Conservation (phyloP, 1,140 invertebrate species). For the Nephila pilipes region DNA sequence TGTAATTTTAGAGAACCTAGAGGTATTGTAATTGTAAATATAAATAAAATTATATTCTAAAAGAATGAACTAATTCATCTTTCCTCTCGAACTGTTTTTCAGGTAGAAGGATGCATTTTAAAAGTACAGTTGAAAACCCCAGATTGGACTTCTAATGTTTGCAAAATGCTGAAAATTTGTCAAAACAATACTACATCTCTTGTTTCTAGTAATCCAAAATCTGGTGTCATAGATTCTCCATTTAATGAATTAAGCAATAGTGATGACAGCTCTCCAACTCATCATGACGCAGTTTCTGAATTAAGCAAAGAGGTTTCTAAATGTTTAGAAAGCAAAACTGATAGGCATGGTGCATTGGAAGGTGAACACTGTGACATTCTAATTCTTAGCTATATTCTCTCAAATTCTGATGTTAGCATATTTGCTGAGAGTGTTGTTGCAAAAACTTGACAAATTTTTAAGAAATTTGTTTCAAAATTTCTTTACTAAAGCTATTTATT, state of each 20-base stretch:
- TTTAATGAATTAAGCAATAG: constrained; percentile 76
- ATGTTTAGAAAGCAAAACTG: neutral
- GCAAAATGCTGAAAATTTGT: constrained; percentile 91
- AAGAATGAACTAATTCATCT: too few relatives aligned
- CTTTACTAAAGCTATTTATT: too few relatives aligned
- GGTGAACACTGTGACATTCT: neutral
- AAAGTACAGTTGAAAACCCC: constrained; percentile 90
- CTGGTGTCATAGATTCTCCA: neutral
- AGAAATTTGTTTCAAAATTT: too few relatives aligned
- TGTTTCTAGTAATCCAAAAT: constrained; percentile 78
- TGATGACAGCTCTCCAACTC: constrained; percentile 79
- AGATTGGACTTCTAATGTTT: constrained; percentile 90
- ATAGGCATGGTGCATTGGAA: constrained; percentile 16
- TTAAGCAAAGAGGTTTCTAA: constrained; percentile 67
- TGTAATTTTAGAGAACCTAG: neutral
- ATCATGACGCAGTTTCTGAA: constrained; percentile 73
- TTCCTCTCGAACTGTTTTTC: constrained; percentile 77
- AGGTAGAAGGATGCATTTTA: constrained; percentile 87
- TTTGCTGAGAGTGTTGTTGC: too few relatives aligned
- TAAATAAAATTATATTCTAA: too few relatives aligned
- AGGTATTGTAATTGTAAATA: constrained; percentile 11
- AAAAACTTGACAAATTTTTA: too few relatives aligned
- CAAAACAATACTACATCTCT: constrained; percentile 91
- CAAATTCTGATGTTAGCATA: too few relatives aligned
- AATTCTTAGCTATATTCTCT: too few relatives aligned